Evolutionary conservation across 1,140 invertebrate species (phyloP), one percentile per base, ranked within the genome.

Genomic region (Drosophila quadrilineata): DNA sequence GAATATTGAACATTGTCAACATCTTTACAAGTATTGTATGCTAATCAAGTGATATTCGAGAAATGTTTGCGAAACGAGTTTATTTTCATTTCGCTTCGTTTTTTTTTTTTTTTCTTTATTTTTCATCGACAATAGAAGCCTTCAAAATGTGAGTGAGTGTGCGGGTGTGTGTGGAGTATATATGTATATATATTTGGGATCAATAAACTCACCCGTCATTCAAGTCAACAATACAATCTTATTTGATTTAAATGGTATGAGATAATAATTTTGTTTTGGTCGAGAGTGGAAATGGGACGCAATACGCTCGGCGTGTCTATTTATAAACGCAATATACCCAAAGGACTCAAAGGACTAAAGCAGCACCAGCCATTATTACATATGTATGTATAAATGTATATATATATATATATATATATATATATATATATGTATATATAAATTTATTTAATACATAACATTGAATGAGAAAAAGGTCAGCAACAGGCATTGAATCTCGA

Each of bases 301-400:
- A 16, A 6, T 3, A 21, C 16, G 19, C 3, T 12, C 1, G 49
- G 28, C 28, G 71, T 66, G 71, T 41, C 75, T 79, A 67, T 80
- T 75, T 75, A 79, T 79, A 66, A 46, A 21, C 28, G 16, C 45
- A 33, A n/a, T n/a, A n/a, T n/a, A n/a, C n/a, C n/a, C n/a, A n/a
- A n/a, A n/a, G 6, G 6, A 16, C 48, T 19, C 58, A 43, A 46
- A 22, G 31, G 52, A 60, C n/a, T n/a, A n/a, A n/a, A n/a, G n/a
- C 36, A 6, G 24, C 22, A 35, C 22, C 48, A n/a, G n/a, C n/a
- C n/a, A n/a, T n/a, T n/a, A n/a, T n/a, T n/a, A n/a, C n/a, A n/a
- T n/a, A n/a, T n/a, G n/a, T n/a, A n/a, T n/a, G n/a, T n/a, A n/a
- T n/a, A n/a, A n/a, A n/a, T n/a, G n/a, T n/a, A n/a, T n/a, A n/a